These are phyloP conservation scores for Diarsia brunnea DNA, from an alignment of 2,888 invertebrate genomes.

Conservation along the genomic window DNA sequence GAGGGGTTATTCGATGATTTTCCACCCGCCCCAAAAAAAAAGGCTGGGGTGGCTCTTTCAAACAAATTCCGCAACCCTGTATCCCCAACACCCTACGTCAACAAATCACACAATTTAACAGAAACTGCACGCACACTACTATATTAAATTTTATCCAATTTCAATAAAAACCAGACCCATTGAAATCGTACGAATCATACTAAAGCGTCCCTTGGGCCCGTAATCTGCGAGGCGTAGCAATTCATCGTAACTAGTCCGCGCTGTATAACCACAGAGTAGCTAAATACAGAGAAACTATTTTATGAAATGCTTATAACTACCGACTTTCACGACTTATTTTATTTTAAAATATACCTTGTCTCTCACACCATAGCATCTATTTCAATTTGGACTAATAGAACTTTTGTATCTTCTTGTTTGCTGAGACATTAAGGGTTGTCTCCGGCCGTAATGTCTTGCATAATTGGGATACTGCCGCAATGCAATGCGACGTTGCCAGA, in stretches of 20 bases:
- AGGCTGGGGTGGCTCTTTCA: too few relatives aligned
- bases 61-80: too few relatives aligned
- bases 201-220: slow-evolving; percentile 30
- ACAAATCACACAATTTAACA: slow-evolving; percentile 2
- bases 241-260: slow-evolving; percentile 28
- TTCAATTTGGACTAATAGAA: background rate
- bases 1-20: too few relatives aligned
- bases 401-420: slow-evolving; percentile 13
- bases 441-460: slow-evolving; percentile 22
- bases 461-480: slow-evolving; percentile 36
- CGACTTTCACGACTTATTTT: background rate
- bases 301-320: background rate
- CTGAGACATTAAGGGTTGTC: background rate
- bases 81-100: background rate
- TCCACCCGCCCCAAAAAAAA: too few relatives aligned
- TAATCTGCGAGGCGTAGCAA: slow-evolving; percentile 32
- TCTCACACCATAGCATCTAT: background rate
- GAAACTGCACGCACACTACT: slow-evolving; percentile 5
- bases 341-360: background rate
- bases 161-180: slow-evolving; percentile 33
- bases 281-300: slow-evolving; percentile 2
- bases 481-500: slow-evolving; percentile 40
- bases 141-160: slow-evolving; percentile 5
- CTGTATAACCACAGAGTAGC: background rate
- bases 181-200: slow-evolving; percentile 24